Evolutionary conservation across 2,888 invertebrate species (phyloP).

Genomic region (Diogma glabrata): DNA sequence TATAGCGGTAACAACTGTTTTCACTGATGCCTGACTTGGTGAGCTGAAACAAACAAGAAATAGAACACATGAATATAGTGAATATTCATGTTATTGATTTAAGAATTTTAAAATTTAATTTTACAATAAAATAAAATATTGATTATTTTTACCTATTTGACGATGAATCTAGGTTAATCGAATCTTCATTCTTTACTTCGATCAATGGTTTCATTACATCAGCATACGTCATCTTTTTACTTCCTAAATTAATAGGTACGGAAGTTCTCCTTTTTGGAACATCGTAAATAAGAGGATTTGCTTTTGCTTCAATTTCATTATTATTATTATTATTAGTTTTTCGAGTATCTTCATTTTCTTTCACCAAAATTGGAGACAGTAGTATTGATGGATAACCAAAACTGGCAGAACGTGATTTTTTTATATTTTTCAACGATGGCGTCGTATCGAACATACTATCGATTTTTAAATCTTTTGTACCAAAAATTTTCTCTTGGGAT

Average conservation of each 20-base stretch:
- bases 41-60: neutral
- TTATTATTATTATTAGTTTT: too few species aligned
- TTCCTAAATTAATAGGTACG: too few species aligned
- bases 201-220: too few species aligned
- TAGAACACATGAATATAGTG: too few species aligned
- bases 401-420: constrained; percentile 4
- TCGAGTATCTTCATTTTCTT: too few species aligned
- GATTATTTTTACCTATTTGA: constrained; percentile 4
- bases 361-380: neutral
- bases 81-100: too few species aligned
- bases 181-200: too few species aligned
- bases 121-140: too few species aligned
- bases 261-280: neutral
- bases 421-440: too few species aligned
- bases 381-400: neutral
- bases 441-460: neutral
- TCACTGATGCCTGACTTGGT: neutral
- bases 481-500: constrained; percentile 1
- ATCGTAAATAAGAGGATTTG: neutral
- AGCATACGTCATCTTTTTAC: too few species aligned
- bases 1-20: neutral
- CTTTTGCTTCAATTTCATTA: neutral
- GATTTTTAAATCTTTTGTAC: neutral
- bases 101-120: too few species aligned
- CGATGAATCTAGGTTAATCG: constrained; percentile 7